Evolutionary conservation across 2,888 invertebrate species (phyloP), one percentile per base, ranked within the genome.

Genomic region (Leptinotarsa peninsularis): DNA sequence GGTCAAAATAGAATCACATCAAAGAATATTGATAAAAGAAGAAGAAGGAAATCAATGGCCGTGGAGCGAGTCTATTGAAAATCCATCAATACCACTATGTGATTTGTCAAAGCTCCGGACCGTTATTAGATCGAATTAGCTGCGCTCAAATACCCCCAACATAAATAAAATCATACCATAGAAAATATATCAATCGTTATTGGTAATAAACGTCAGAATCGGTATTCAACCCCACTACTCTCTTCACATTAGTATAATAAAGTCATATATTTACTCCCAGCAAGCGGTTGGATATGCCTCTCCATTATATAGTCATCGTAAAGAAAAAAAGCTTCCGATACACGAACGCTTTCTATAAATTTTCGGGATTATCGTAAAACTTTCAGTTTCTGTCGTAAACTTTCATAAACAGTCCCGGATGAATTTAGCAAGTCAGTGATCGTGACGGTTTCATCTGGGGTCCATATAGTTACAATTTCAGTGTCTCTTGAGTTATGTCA

Each of bases 121-220:
- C 74, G 73, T 75, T 76, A 79, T 79, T 78, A 76, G 75, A 75
- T 77, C 78, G 70, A 79, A 78, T 79, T 79, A 79, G 76, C 75
- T 70, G 74, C 67, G 74, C 72, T 69, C 67, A 72, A 74, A 72
- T 72, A 67, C 75, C 75, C 75, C 67, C 72, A 69, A 76, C 78
- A 79, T 79, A 80, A 82, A 82, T 80, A 81, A 81, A 81, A 80
- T 80, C 80, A 81, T 80, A 78, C 78, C 83, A 77, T 79, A 79
- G 80, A 78, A 81, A 83, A 86, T 86, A 86, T 84, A 86, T 86
- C 86, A 86, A 84, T 83, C 83, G 81, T 80, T 84, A 85, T 85
- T 83, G 86, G 84, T 86, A 85, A 86, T 86, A 86, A 86, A 86
- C 84, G 86, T 86, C 86, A 83, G 79, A 81, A 79, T 82, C 81